Base-by-base conservation (phyloP, 2,113 vertebrate species). In the Thalassarche chlororhynchos region DNA sequence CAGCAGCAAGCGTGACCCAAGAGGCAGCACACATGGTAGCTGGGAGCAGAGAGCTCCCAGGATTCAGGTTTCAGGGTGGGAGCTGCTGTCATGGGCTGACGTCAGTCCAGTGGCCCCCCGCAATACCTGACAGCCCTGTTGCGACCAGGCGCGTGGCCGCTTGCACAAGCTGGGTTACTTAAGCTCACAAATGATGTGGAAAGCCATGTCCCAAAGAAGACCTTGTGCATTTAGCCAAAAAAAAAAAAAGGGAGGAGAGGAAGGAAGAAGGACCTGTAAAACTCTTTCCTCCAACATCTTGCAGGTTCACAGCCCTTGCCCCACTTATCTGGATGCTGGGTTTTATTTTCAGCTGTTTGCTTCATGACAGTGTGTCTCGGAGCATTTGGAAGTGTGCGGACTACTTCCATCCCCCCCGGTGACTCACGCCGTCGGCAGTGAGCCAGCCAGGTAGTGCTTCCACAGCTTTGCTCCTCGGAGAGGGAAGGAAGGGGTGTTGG, bases 71-170 rank as follows among this genome's bases (percentile, higher is more conserved):
- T 47, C 66, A 26, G 85, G 40, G 90, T 20, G 78, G 90, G 68
- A 95, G 74, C 77, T 51, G 47, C 44, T 25, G 34, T 32, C 70
- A 57, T 2, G 3, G 79, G 51, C 76, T 69, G 66, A 77, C 32
- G 29, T 49, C 82, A 77, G 57, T 26, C 83, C 1, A 0, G 79
- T 12, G 46, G 70, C 49, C 47, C 72, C 77, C 38, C 0, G 0
- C 47, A 21, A 42, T 10, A 31, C 25, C 70, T 46, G 78, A 6
- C 25, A 17, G 70, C 28, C 60, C 42, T 1, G 47, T 55, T 47
- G 18, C 8, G 0, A n/a, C 52, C 38, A 6, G 44, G 42, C 6
- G 2, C 10, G 6, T 1, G 6, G 51, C 46, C 1, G 1, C 84
- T 64, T 89, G 87, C 69, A 74, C 83, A 36, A 9, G 40, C 69